A percentile compares a stretch with the other conserved stretches of the same genome.
phyloP scores from a whole-genome alignment of 2,113 vertebrate species.

The Lasiurus cinereus region DNA sequence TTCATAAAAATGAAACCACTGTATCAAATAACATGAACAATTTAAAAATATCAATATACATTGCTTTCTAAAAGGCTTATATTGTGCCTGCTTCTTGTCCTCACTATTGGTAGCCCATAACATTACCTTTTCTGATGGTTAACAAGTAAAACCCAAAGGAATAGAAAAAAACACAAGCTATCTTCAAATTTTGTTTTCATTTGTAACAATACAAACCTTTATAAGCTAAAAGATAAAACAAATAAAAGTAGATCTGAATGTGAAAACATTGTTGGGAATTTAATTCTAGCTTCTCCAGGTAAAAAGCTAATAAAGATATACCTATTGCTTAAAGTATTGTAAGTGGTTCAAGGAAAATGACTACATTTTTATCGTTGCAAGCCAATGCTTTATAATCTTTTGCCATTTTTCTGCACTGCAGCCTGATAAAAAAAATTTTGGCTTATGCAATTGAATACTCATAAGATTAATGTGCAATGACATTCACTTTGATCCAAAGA shows the following conservation, averaged over 20 bases:
- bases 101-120: background rate
- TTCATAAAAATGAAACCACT: slow-evolving; percentile 8
- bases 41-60: background rate
- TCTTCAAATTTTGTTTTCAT: slow-evolving; percentile 7
- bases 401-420: background rate
- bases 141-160: background rate
- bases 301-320: background rate
- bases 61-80: slow-evolving; percentile 29
- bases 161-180: background rate
- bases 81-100: background rate
- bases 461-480: slow-evolving; percentile 44
- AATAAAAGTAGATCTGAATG: slow-evolving; percentile 20
- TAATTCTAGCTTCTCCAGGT: background rate
- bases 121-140: background rate
- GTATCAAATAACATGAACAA: slow-evolving; percentile 2
- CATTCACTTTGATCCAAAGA: slow-evolving; percentile 37
- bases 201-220: background rate
- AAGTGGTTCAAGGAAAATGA: background rate
- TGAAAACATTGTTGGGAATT: background rate
- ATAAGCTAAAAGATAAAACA: slow-evolving; percentile 1
- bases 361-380: background rate
- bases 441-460: rapidly evolving
- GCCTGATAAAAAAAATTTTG: background rate
- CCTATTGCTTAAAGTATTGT: background rate
- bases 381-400: background rate